Evolutionary conservation across 2,113 vertebrate genomes (phyloP).

Genomic region (Pyrgilauda ruficollis): DNA sequence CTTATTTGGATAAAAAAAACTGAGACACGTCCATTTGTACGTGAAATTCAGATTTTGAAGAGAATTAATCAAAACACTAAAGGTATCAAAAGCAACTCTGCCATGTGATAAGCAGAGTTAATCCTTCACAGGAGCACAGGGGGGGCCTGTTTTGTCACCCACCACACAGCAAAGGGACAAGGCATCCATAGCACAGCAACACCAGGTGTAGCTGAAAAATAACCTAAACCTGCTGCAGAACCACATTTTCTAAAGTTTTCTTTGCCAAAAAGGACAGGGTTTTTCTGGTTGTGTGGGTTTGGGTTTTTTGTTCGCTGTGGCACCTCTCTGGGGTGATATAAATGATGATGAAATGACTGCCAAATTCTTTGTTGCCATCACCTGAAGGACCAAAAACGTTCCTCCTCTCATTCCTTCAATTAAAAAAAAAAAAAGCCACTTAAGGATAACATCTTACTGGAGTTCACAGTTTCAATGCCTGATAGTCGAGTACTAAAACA

Average conservation of each 20-base stretch:
- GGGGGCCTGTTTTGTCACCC: not conserved
- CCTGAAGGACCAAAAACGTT: not conserved
- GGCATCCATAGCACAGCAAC: fast-evolving
- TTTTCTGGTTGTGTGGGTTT: not conserved
- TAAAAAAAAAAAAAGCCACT: not conserved
- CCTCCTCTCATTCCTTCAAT: not conserved
- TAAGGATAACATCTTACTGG: not conserved
- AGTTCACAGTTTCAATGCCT: not conserved
- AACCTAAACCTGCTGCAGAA: not conserved
- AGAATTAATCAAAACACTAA: not conserved
- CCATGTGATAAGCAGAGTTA: not conserved
- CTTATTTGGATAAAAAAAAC: not conserved
- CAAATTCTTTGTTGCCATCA: not conserved
- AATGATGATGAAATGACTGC: not conserved
- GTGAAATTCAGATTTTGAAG: not conserved
- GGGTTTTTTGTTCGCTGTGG: fast-evolving
- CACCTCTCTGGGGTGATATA: not conserved
- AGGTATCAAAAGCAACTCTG: not conserved
- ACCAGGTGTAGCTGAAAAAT: not conserved
- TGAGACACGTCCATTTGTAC: not conserved
- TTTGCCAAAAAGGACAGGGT: not conserved
- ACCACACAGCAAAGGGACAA: not conserved
- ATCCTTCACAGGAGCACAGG: not conserved
- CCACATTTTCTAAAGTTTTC: not conserved
- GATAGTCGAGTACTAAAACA: not conserved